These are phyloP conservation scores for Polypterus bichir DNA, from an alignment of 2,113 vertebrate species.

Conservation along the genomic window DNA sequence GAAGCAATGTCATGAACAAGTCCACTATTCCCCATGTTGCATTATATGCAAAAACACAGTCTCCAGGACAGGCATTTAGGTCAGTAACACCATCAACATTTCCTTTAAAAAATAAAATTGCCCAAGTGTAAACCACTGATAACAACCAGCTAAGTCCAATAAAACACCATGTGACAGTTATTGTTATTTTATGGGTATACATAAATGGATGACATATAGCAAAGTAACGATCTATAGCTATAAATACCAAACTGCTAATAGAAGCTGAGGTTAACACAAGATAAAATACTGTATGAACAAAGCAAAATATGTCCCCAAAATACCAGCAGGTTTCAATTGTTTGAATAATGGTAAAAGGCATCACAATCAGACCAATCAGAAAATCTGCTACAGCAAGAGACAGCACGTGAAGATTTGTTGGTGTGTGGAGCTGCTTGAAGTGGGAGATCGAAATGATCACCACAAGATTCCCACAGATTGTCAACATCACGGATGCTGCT, in stretches of 20 bases:
- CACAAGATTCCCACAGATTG: constrained; percentile 4
- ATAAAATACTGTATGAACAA: constrained; percentile 2
- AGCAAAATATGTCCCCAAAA: constrained; percentile 7
- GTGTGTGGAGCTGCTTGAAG: constrained; percentile 13
- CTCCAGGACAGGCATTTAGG: neutral
- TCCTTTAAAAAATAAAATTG: neutral
- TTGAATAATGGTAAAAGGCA: constrained; percentile 1
- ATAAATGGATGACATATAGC: constrained; percentile 7
- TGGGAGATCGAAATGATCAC: constrained; percentile 12
- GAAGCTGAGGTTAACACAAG: constrained; percentile 3
- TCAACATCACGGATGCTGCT: constrained; percentile 1
- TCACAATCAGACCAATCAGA: constrained; percentile 2
- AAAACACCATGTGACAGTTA: neutral
- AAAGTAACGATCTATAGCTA: constrained; percentile 5
- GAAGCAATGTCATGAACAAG: neutral
- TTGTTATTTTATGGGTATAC: constrained; percentile 5
- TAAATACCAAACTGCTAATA: constrained; percentile 1
- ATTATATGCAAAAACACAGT: constrained; percentile 2
- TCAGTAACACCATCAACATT: neutral
- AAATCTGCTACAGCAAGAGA: constrained; percentile 8
- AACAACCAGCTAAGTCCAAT: neutral
- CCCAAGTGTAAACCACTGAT: neutral
- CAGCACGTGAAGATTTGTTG: constrained; percentile 6
- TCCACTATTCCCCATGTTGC: constrained; percentile 1
- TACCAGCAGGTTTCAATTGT: constrained; percentile 9